phyloP scores from a whole-genome alignment of 1,140 invertebrate genomes.

The Nasonia longicornis region DNA sequence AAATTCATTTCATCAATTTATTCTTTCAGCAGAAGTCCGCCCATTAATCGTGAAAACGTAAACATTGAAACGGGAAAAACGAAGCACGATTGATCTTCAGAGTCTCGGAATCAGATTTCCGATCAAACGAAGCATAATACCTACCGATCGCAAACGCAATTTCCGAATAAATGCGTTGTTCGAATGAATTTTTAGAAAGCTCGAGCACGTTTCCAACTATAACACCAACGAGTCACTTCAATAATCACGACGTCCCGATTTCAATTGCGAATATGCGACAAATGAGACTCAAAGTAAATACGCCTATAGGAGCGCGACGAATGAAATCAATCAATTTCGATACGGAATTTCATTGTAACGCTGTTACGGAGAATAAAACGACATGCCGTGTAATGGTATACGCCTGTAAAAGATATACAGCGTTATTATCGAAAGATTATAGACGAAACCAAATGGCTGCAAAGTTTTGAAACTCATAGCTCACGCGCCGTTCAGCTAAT shows the following conservation, averaged over 20 bases:
- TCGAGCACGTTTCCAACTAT: constrained; percentile 20
- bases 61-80: too few relatives aligned
- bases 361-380: too few relatives aligned
- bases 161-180: constrained; percentile 7
- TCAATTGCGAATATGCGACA: neutral
- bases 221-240: constrained; percentile 15
- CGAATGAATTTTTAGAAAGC: neutral
- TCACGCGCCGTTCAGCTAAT: too few relatives aligned
- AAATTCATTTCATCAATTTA: neutral
- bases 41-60: too few relatives aligned
- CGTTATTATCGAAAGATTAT: too few relatives aligned
- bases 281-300: constrained; percentile 22
- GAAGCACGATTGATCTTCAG: too few relatives aligned
- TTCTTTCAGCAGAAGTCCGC: neutral
- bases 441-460: too few relatives aligned
- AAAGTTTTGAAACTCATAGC: too few relatives aligned
- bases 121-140: neutral
- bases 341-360: neutral
- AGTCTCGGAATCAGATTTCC: too few relatives aligned
- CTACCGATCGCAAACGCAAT: neutral
- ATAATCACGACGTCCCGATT: constrained; percentile 11
- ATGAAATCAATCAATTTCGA: neutral
- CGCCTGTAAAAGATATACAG: too few relatives aligned
- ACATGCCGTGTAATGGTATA: too few relatives aligned
- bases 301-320: neutral